Evolutionary conservation across 2,797 vertebrate species (phyloP).

Genomic region (Scolopax rusticola): DNA sequence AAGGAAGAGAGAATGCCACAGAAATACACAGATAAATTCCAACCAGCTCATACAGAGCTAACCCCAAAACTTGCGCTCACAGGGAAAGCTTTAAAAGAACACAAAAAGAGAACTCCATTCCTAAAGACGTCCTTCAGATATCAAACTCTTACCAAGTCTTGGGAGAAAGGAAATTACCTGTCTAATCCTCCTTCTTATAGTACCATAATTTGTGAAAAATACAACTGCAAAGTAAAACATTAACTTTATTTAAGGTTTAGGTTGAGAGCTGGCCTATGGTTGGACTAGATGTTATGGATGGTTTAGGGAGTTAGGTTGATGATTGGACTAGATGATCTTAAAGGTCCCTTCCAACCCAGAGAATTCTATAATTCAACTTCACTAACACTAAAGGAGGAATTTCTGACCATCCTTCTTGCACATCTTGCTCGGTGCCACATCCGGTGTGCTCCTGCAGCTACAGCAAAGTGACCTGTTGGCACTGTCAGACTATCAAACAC

Average conservation of each 20-base stretch:
- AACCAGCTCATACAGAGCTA: not conserved
- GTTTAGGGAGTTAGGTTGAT: too few species aligned
- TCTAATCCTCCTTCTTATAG: too few species aligned
- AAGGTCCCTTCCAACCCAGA: too few species aligned
- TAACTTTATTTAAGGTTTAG: fast-evolving
- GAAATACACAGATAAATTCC: not conserved
- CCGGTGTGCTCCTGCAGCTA: not conserved
- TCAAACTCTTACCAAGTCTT: not conserved
- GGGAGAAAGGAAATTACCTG: not conserved
- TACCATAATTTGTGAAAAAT: not conserved
- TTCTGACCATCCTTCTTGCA: not conserved
- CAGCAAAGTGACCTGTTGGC: not conserved
- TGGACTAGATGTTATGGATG: too few species aligned
- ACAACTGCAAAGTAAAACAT: not conserved
- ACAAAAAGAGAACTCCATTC: not conserved
- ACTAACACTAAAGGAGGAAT: not conserved
- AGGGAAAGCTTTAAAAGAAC: not conserved
- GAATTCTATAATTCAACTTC: too few species aligned
- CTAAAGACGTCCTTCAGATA: not conserved
- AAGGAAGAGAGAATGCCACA: fast-evolving
- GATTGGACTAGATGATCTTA: too few species aligned
- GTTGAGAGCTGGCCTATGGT: too few species aligned
- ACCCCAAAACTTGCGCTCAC: fast-evolving
- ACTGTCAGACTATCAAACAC: not conserved
- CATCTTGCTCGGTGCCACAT: not conserved